These are phyloP conservation scores for Philonicus albiceps DNA, from an alignment of 2,888 invertebrate species.

Conservation along the genomic window DNA sequence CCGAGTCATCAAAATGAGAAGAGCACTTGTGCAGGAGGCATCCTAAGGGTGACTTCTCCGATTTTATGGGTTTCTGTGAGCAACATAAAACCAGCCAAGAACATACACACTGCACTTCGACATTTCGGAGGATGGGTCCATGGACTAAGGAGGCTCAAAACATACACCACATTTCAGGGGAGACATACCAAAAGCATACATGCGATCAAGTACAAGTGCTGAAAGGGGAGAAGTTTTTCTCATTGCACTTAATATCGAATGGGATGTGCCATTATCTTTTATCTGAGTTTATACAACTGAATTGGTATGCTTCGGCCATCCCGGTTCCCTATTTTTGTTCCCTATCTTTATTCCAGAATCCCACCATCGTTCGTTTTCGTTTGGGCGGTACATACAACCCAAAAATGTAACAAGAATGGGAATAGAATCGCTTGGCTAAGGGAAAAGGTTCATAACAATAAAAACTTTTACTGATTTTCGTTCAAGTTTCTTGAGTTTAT, in stretches of 20 bases:
- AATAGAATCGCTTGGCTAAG: constrained; percentile 30
- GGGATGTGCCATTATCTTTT: constrained; percentile 32
- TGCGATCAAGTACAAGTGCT: neutral
- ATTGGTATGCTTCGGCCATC: constrained; percentile 3
- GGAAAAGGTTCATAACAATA: constrained; percentile 37
- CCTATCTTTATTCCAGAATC: constrained; percentile 3
- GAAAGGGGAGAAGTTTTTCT: constrained; percentile 22
- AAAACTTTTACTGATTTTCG: constrained; percentile 36
- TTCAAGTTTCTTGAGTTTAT: constrained; percentile 38
- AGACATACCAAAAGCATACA: neutral
- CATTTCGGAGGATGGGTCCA: neutral
- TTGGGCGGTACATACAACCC: neutral
- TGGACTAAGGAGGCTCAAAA: neutral
- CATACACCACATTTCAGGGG: neutral
- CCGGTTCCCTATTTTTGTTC: neutral
- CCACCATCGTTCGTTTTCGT: neutral
- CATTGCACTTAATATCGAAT: constrained; percentile 31
- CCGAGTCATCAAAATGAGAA: neutral
- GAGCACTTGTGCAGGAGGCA: neutral
- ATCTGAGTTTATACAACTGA: constrained; percentile 25
- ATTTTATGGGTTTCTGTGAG: constrained; percentile 38
- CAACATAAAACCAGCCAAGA: constrained; percentile 24
- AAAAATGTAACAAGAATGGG: constrained; percentile 6
- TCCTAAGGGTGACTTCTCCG: constrained; percentile 3
- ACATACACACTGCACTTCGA: constrained; percentile 29